Conservation (phyloP, 2,113 vertebrate genomes). For the Bubo blakistoni region DNA sequence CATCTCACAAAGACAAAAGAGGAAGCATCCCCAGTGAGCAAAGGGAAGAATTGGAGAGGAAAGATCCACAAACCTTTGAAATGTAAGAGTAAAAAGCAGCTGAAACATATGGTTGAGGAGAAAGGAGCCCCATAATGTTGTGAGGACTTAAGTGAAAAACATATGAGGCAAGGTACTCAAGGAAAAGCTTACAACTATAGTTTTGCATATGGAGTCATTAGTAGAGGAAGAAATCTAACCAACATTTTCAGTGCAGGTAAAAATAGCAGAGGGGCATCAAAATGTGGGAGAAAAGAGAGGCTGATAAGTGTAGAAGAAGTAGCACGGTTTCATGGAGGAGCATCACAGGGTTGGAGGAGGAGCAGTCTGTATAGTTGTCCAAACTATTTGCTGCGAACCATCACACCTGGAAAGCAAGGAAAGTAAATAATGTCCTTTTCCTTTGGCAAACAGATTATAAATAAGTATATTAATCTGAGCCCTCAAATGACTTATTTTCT, state of each 20-base stretch:
- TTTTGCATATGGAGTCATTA: not conserved
- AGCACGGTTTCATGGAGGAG: not conserved
- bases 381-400: not conserved
- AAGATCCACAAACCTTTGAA: not conserved
- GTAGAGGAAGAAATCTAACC: not conserved
- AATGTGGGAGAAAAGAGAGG: not conserved
- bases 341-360: not conserved
- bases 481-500: not conserved
- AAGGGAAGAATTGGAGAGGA: not conserved
- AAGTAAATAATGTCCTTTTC: not conserved
- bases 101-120: not conserved
- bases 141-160: not conserved
- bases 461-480: not conserved
- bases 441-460: not conserved
- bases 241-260: not conserved
- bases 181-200: not conserved
- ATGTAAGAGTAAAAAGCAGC: not conserved
- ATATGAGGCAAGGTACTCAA: not conserved
- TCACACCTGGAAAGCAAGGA: not conserved
- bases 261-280: not conserved
- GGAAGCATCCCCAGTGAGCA: not conserved
- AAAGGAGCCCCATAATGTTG: not conserved
- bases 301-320: not conserved
- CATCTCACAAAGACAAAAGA: not conserved
- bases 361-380: not conserved